phyloP scores from a whole-genome alignment of 1,140 invertebrate genomes.

The Drosophila miranda region DNA sequence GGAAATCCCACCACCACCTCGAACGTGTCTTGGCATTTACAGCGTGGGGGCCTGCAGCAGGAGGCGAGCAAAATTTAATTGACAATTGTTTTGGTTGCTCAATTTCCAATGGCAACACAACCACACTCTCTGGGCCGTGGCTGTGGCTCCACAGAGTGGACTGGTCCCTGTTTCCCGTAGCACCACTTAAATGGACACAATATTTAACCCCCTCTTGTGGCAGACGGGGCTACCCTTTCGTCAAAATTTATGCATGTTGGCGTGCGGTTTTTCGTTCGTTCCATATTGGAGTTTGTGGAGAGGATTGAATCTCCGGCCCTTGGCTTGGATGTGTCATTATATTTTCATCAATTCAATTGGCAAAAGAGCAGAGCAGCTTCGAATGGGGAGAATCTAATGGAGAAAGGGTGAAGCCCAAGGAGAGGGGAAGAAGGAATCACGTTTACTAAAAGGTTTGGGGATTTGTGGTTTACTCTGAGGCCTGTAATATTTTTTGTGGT shows the following conservation, averaged over 20 bases:
- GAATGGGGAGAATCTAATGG: too few relatives aligned
- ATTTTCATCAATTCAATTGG: conserved; percentile 57
- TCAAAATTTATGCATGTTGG: conserved; percentile 50
- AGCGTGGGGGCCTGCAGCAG: background rate
- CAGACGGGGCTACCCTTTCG: background rate
- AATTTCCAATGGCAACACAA: conserved; percentile 26
- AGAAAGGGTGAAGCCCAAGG: too few relatives aligned
- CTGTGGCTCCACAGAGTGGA: conserved; percentile 8
- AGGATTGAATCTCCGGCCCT: too few relatives aligned
- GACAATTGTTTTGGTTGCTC: conserved; percentile 59
- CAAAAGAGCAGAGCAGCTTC: background rate
- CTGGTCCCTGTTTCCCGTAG: background rate
- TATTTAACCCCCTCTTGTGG: background rate
- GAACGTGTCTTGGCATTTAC: conserved; percentile 47
- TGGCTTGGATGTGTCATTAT: conserved; percentile 25
- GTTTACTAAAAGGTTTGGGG: too few relatives aligned
- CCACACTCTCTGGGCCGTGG: background rate
- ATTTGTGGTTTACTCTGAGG: too few relatives aligned
- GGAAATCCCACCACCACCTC: conserved; percentile 29
- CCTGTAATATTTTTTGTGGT: too few relatives aligned
- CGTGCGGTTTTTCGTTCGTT: conserved; percentile 30
- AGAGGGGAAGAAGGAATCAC: too few relatives aligned
- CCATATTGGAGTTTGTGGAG: background rate
- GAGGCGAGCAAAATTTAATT: conserved; percentile 54
- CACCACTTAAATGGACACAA: conserved; percentile 5